Conservation (phyloP, 1,140 invertebrate species). For the Drosophila sucinea region DNA sequence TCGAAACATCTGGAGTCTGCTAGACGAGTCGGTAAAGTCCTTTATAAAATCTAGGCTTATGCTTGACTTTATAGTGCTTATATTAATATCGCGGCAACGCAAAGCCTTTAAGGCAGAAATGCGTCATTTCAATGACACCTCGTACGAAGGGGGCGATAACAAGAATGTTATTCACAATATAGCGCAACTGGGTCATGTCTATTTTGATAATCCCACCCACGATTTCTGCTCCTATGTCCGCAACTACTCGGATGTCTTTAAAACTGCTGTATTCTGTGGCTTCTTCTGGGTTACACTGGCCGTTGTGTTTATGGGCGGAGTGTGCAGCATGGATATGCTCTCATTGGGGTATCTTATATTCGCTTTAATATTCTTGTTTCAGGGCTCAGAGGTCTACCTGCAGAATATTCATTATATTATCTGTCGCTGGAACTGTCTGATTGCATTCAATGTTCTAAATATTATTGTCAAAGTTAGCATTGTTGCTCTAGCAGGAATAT, state of each 20-base stretch:
- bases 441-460: slow-evolving; percentile 95
- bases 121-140: slow-evolving; percentile 85
- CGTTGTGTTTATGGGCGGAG: slow-evolving; percentile 96
- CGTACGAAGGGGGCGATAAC: slow-evolving; percentile 84
- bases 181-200: slow-evolving; percentile 84
- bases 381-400: slow-evolving; percentile 97
- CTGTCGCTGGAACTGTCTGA: slow-evolving; percentile 94
- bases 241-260: slow-evolving; percentile 93
- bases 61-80: slow-evolving; percentile 95
- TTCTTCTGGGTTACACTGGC: slow-evolving; percentile 97
- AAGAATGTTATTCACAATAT: slow-evolving; percentile 86
- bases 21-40: slow-evolving; percentile 14
- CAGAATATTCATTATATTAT: slow-evolving; percentile 92
- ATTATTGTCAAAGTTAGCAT: slow-evolving; percentile 91
- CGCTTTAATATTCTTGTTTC: slow-evolving; percentile 98
- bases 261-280: slow-evolving; percentile 92
- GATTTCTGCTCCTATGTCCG: slow-evolving; percentile 85
- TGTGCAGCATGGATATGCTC: slow-evolving; percentile 95
- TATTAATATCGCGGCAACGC: slow-evolving; percentile 94
- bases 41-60: slow-evolving; percentile 87
- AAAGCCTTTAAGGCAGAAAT: slow-evolving; percentile 93
- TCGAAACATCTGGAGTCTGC: slow-evolving; percentile 15
- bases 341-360: slow-evolving; percentile 97
- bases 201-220: slow-evolving; percentile 91
- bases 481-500: slow-evolving; percentile 41